Evolutionary conservation across 1,140 invertebrate species (phyloP), one percentile per base, ranked within the genome.

Genomic region (Pristionchus pacificus): DNA sequence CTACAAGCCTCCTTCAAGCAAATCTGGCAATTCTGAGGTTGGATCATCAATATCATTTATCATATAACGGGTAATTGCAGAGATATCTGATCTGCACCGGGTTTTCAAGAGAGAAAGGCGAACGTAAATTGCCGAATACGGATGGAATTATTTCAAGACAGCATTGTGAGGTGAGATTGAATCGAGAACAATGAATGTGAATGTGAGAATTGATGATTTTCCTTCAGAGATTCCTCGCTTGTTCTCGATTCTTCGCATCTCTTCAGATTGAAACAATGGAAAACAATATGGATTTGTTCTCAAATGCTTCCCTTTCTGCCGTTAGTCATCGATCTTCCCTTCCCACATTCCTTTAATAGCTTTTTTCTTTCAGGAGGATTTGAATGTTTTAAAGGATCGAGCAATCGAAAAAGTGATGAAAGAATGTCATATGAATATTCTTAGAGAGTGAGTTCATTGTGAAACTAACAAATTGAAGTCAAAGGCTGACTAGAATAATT

Each of bases 1-100:
- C 25, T 61, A 24, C 67, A 69, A 69, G 31, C 67, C 67, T 28
- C 59, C 27, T 31, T 69, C 49, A 25, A 69, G 67, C 33, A 69
- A 69, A 30, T n/a, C 67, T 28, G 25, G 67, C n/a, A 69, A 32
- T 24, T 19, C 58, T 10, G 67, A 69, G 67, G 67, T 69, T 30
- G 19, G 24, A 27, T 49, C 64, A 14, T 1, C 64, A 13, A 68
- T 13, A 15, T 15, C 15, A 6, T 13, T 61, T 10, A 61, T 14
- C 10, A 61, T 1, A 24, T 6, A 27, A 13, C 13, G n/a, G 10
- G 25, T 57, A 27, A 27, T 69, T 69, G 61, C 24, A 69, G 67
- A 69, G 60, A 38, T 69, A 69, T 32, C 60, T 66, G 19, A 24
- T 69, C 3, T 62, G 57, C 33, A n/a, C 6, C 6, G 67, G 67